Evolutionary conservation across 2,797 vertebrate species (phyloP).

Genomic region (Chrysolophus pictus): DNA sequence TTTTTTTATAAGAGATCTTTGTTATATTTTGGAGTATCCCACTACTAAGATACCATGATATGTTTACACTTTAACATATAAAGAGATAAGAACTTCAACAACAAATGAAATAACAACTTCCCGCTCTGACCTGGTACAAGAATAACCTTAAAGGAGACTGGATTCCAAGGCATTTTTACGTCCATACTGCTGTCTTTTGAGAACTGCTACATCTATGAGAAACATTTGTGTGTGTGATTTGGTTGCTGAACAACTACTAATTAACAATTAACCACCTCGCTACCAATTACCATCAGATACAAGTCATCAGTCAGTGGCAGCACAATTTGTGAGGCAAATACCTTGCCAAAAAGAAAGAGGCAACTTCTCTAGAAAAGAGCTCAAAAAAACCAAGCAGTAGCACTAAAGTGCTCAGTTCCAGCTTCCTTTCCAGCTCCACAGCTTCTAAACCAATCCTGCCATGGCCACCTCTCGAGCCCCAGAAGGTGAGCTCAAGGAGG

Average conservation of each 20-base stretch:
- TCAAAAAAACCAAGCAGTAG: neutral
- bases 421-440: neutral
- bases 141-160: neutral
- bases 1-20: neutral
- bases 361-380: neutral
- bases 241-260: neutral
- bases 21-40: neutral
- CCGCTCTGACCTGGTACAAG: neutral
- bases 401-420: accelerated
- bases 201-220: neutral
- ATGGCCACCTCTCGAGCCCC: accelerated
- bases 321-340: neutral
- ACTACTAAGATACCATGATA: neutral
- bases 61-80: neutral
- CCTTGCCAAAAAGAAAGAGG: neutral
- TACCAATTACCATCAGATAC: accelerated
- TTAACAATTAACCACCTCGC: neutral
- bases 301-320: neutral
- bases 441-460: neutral
- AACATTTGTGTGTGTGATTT: neutral
- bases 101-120: neutral
- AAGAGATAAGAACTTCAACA: neutral
- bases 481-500: neutral
- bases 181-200: neutral
- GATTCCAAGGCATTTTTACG: neutral